Percentiles rank a stretch among this genome's conserved stretches.
phyloP scores from a whole-genome alignment of 2,888 invertebrate species.

The Phanerotoma sp. region DNA sequence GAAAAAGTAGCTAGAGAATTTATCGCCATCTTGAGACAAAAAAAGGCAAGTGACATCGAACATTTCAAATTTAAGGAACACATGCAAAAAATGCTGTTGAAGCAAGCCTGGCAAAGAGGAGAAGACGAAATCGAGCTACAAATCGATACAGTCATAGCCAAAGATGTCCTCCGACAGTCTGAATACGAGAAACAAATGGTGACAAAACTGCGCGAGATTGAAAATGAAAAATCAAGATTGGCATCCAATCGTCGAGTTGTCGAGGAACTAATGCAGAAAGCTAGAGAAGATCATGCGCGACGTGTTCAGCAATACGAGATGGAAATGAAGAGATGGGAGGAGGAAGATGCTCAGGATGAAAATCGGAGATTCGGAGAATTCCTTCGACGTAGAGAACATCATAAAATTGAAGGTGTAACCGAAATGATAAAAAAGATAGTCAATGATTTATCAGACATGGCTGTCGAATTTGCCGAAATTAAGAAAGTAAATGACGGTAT shows the following conservation, averaged over 20 bases:
- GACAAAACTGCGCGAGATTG: conserved; percentile 65
- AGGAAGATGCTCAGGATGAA: conserved; percentile 38
- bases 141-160: conserved; percentile 60
- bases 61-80: conserved; percentile 60
- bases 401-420: too few species aligned
- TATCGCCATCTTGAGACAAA: conserved; percentile 59
- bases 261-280: conserved; percentile 59
- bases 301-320: conserved; percentile 58
- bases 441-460: conserved; percentile 62
- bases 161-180: conserved; percentile 64
- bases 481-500: conserved; percentile 53
- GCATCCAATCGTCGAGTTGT: conserved; percentile 60
- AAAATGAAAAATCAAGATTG: conserved; percentile 63
- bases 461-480: conserved; percentile 61
- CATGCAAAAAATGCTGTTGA: conserved; percentile 59
- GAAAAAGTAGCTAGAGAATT: conserved; percentile 41
- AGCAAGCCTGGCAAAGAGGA: conserved; percentile 61
- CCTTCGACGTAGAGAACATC: conserved; percentile 58
- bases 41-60: conserved; percentile 56
- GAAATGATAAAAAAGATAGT: conserved; percentile 62
- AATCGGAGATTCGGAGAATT: conserved; percentile 52
- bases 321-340: conserved; percentile 33
- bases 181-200: conserved; percentile 69
- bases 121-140: conserved; percentile 60
- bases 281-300: conserved; percentile 57